Evolutionary conservation across 2,888 invertebrate species (phyloP).

Genomic region (Meta bourneti): DNA sequence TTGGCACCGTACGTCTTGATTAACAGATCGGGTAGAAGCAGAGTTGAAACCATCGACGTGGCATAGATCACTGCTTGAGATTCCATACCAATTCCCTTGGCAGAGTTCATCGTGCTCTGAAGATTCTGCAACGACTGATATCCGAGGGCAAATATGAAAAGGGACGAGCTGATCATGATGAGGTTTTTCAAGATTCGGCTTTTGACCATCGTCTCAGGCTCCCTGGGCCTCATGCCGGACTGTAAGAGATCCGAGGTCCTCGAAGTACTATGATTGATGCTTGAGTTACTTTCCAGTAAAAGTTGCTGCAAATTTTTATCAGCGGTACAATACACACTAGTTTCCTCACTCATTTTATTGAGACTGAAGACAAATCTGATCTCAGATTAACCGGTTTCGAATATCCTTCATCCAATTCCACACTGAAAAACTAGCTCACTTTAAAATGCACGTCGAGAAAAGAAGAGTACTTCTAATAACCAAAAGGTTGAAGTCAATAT

Average conservation of each 20-base stretch:
- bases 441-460: too few relatives aligned
- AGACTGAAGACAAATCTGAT: too few relatives aligned
- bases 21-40: constrained; percentile 95
- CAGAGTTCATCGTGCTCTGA: constrained; percentile 93
- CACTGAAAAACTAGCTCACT: too few relatives aligned
- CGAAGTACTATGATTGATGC: constrained; percentile 21
- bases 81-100: constrained; percentile 93
- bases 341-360: constrained; percentile 50
- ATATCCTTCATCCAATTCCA: too few relatives aligned
- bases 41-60: constrained; percentile 94
- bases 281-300: constrained; percentile 2
- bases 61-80: constrained; percentile 95
- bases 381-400: too few relatives aligned
- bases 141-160: constrained; percentile 96
- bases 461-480: too few relatives aligned
- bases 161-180: constrained; percentile 84
- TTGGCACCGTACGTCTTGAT: constrained; percentile 96
- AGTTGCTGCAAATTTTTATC: neutral
- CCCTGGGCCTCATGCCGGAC: neutral
- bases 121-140: constrained; percentile 97
- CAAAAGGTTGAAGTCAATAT: too few relatives aligned
- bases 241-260: neutral
- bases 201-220: neutral
- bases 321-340: constrained; percentile 18
- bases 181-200: constrained; percentile 83